A percentile compares a stretch with the other conserved stretches of the same genome.
phyloP scores from a whole-genome alignment of 1,140 invertebrate genomes.

The Acromyrmex charruanus region DNA sequence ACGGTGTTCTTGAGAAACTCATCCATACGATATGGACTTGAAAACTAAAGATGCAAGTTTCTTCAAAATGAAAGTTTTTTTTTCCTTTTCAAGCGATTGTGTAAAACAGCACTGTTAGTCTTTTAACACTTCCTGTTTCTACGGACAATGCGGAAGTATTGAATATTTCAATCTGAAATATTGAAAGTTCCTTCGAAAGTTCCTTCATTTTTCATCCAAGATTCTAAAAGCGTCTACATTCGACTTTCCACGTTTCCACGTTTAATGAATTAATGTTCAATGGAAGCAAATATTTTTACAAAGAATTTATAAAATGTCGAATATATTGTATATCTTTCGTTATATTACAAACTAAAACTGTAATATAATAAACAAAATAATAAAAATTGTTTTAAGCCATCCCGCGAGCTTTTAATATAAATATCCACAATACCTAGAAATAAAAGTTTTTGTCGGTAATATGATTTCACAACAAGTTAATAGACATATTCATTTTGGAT shows the following conservation, averaged over 20 bases:
- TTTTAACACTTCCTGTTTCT: slow-evolving; percentile 17
- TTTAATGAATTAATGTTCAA: neutral
- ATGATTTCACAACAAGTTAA: neutral
- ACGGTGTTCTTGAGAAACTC: slow-evolving; percentile 19
- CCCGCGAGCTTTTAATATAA: neutral
- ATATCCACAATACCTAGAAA: neutral
- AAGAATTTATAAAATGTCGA: neutral
- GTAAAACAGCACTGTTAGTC: slow-evolving; percentile 29
- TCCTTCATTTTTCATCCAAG: neutral
- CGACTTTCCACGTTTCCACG: neutral
- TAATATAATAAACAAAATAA: too few relatives aligned
- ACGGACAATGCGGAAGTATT: neutral
- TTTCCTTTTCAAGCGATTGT: neutral
- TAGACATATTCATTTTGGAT: neutral
- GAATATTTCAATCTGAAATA: neutral
- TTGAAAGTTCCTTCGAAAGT: slow-evolving; percentile 11
- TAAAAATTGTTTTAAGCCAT: neutral
- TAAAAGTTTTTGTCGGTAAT: neutral
- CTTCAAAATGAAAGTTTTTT: neutral
- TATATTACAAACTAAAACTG: neutral
- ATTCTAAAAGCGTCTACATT: neutral
- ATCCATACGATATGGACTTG: slow-evolving; percentile 28
- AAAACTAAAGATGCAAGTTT: neutral
- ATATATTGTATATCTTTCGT: neutral
- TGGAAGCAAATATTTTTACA: neutral